These are phyloP conservation scores for Microplitis mediator DNA, from an alignment of 1,140 invertebrate species.

Conservation along the genomic window DNA sequence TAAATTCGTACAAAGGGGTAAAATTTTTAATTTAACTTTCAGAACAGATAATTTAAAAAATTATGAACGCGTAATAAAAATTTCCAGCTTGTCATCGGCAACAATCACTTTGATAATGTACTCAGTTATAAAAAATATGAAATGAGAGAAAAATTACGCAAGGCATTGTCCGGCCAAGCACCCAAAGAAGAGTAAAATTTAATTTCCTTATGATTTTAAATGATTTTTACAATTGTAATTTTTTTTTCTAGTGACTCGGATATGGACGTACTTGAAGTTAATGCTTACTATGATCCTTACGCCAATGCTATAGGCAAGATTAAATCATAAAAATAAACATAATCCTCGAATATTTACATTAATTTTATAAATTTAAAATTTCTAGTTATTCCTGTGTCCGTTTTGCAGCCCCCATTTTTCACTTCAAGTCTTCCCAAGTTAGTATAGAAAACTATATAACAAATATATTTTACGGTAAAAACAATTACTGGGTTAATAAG, in stretches of 20 bases:
- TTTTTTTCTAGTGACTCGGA: too few relatives aligned
- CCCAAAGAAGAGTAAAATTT: too few relatives aligned
- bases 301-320: too few relatives aligned
- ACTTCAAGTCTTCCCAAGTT: constrained; percentile 41
- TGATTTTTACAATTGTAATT: too few relatives aligned
- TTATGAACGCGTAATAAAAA: neutral
- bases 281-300: too few relatives aligned
- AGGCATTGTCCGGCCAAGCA: neutral
- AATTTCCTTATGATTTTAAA: too few relatives aligned
- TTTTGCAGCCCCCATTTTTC: constrained; percentile 72
- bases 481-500: too few relatives aligned
- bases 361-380: constrained; percentile 43
- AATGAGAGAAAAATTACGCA: neutral
- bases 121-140: constrained; percentile 24
- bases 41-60: neutral
- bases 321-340: too few relatives aligned
- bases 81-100: constrained; percentile 30
- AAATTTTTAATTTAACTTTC: neutral
- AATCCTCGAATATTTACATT: too few relatives aligned
- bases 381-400: constrained; percentile 72
- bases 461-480: neutral
- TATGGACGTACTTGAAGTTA: too few relatives aligned
- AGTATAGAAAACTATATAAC: constrained; percentile 28
- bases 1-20: constrained; percentile 29
- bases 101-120: constrained; percentile 38